Percentiles rank a stretch among this genome's conserved stretches.
phyloP scores from a whole-genome alignment of 2,888 invertebrate species.

The Subacronicta megacephala region DNA sequence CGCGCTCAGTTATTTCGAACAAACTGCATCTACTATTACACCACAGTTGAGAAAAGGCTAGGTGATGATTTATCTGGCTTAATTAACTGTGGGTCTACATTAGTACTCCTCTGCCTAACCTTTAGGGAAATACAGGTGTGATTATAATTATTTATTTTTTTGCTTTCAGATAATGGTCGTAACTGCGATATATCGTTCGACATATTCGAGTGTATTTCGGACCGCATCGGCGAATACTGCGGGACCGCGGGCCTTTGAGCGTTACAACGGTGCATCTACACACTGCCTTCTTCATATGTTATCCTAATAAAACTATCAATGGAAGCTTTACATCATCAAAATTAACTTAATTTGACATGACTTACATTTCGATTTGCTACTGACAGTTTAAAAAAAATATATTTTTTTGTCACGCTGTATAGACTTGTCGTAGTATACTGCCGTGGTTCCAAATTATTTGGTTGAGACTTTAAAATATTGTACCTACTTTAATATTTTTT shows the following conservation, averaged over 20 bases:
- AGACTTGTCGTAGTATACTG: not conserved
- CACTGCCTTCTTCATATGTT: slow-evolving; percentile 8
- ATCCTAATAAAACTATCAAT: slow-evolving; percentile 26
- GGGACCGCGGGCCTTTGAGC: slow-evolving; percentile 85
- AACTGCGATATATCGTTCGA: slow-evolving; percentile 94
- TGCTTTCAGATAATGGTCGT: slow-evolving; percentile 91
- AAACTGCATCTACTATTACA: too few relatives aligned
- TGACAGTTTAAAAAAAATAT: not conserved
- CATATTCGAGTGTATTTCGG: slow-evolving; percentile 94
- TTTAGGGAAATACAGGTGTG: too few relatives aligned
- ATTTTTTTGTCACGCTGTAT: not conserved
- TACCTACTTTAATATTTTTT: too few relatives aligned
- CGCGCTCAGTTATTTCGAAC: too few relatives aligned
- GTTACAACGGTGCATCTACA: slow-evolving; percentile 1
- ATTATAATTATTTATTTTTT: slow-evolving; percentile 7
- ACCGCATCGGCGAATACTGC: slow-evolving; percentile 93
- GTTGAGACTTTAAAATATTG: too few relatives aligned
- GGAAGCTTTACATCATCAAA: slow-evolving; percentile 14
- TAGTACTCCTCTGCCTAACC: too few relatives aligned
- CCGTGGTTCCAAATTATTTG: not conserved
- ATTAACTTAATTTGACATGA: not conserved
- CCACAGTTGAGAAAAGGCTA: too few relatives aligned
- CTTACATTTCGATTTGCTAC: not conserved
- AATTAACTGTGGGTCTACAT: too few relatives aligned
- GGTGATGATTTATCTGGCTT: too few relatives aligned